phyloP scores from a whole-genome alignment of 2,113 vertebrate genomes.

The Lota lota region DNA sequence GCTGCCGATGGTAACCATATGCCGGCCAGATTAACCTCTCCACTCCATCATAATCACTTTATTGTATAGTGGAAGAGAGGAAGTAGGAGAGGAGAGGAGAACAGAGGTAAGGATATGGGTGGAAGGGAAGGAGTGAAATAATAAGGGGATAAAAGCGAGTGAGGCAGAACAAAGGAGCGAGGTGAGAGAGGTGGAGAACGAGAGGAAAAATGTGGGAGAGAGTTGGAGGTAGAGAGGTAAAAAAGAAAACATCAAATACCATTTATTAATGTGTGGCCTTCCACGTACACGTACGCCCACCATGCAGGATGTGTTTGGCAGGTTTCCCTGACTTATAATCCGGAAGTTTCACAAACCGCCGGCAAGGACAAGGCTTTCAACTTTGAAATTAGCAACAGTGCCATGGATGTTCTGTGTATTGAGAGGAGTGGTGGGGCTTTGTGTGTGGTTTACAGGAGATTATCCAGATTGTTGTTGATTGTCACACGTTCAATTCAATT shows the following conservation, averaged over 20 bases:
- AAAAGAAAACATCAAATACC: constrained; percentile 66
- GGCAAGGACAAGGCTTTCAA: constrained; percentile 58
- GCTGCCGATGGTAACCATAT: constrained; percentile 68
- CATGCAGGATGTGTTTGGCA: constrained; percentile 62
- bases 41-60: constrained; percentile 59
- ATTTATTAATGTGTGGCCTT: constrained; percentile 53
- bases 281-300: constrained; percentile 58
- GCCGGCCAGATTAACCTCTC: constrained; percentile 63
- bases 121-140: constrained; percentile 19
- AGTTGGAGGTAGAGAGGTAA: constrained; percentile 41
- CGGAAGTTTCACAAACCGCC: constrained; percentile 58
- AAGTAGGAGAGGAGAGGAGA: background rate
- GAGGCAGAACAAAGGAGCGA: constrained; percentile 32
- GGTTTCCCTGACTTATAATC: constrained; percentile 60
- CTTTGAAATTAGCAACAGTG: constrained; percentile 58
- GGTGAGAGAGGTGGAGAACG: constrained; percentile 27
- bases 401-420: constrained; percentile 52
- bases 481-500: too few species aligned
- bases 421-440: constrained; percentile 15
- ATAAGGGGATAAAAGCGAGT: constrained; percentile 9
- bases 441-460: background rate
- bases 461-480: too few species aligned
- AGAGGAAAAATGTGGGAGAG: constrained; percentile 23
- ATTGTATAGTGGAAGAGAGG: background rate
- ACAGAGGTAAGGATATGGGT: constrained; percentile 15